Evolutionary conservation across 2,797 vertebrate species (phyloP), one percentile per base, ranked within the genome.

Genomic region (Spinus pinus): DNA sequence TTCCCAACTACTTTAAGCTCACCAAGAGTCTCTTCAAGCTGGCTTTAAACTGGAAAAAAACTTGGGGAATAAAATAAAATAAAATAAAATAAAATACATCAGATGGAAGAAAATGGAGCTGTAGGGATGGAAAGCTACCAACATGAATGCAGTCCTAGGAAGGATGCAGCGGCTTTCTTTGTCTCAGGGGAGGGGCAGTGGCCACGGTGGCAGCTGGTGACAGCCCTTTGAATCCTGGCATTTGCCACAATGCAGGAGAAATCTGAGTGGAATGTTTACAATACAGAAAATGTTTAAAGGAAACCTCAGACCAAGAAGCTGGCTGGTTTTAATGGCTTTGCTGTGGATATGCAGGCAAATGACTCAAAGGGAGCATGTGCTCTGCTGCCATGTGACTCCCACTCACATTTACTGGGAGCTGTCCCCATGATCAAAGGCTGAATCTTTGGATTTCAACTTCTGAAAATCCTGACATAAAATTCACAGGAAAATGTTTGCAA

Each of bases 221-320:
- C 73, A 95, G 80, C 46, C 71, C 83, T 90, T 77, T 64, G 66
- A 71, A 67, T 79, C 77, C 83, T 94, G 88, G 81, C 56, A 64
- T 86, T 93, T 83, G 74, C 81, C 85, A 94, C 50, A 67, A 19
- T 14, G 15, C 77, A 70, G 70, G 81, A 65, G 31, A 81, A 92
- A 86, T 30, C 0, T 0, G 51, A 56, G 41, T 12, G 39, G 54
- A 72, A 86, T 69, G n/a, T 81, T 93, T 79, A 33, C 53, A 91
- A 44, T 28, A 78, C 33, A 72, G 66, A 71, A 86, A 90, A 73
- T 0, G 2, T 67, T 73, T 41, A 8, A 82, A 92, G 73, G 66
- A 75, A 60, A 33, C 39, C 82, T 86, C 85, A 86, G 80, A 28
- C 42, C 42, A 21, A 92, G 69, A 81, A 24, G 81, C 30, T 1